Evolutionary conservation across 2,797 vertebrate species (phyloP).

Genomic region (Poeciliopsis infans): DNA sequence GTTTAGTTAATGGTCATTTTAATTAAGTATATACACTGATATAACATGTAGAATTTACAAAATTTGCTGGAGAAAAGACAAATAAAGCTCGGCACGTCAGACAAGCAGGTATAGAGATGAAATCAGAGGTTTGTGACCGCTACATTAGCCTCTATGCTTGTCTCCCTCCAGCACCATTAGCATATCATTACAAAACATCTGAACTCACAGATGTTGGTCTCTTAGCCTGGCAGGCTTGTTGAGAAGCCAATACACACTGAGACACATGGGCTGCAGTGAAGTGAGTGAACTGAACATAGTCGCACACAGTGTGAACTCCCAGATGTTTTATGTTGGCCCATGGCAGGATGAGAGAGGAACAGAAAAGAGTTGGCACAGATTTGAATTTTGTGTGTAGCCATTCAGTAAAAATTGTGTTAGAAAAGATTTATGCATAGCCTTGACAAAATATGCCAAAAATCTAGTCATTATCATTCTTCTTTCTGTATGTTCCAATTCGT

Average conservation of each 20-base stretch:
- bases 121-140: conserved; percentile 70
- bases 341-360: conserved; percentile 59
- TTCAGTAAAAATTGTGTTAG: conserved; percentile 30
- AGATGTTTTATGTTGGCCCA: conserved; percentile 71
- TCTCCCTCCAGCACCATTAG: conserved; percentile 76
- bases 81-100: conserved; percentile 4
- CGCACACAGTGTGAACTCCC: conserved; percentile 57
- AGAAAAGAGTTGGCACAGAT: conserved; percentile 57
- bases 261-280: conserved; percentile 26
- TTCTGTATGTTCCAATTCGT: background rate
- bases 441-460: background rate
- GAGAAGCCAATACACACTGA: conserved; percentile 56
- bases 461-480: background rate
- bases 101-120: conserved; percentile 33
- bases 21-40: no score
- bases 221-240: conserved; percentile 73
- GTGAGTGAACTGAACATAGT: conserved; percentile 31
- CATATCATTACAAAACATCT: conserved; percentile 83
- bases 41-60: no score
- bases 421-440: conserved; percentile 15
- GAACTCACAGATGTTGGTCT: conserved; percentile 80
- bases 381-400: conserved; percentile 23
- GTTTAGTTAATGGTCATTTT: no score
- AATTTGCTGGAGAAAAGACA: background rate
- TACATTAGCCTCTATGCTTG: conserved; percentile 71